These are phyloP conservation scores for Liasis olivaceus DNA, from an alignment of 2,797 vertebrate species.

Conservation along the genomic window DNA sequence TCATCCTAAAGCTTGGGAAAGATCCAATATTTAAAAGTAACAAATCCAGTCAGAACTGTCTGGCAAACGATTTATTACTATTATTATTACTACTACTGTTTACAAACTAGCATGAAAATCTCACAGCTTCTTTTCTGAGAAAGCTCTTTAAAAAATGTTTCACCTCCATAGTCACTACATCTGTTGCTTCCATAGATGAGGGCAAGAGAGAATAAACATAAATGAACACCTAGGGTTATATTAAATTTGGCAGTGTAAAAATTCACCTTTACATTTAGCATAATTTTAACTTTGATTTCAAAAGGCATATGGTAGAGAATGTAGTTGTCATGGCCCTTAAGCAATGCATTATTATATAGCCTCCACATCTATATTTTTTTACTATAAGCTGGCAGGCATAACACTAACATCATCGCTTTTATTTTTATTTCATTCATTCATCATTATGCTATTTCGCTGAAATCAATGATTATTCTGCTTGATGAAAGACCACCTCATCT, in stretches of 20 bases:
- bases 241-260: neutral
- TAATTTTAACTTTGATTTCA: neutral
- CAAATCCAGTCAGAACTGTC: neutral
- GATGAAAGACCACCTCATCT: neutral
- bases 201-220: neutral
- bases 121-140: neutral
- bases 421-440: constrained; percentile 19
- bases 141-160: neutral
- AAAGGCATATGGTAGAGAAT: neutral
- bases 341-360: neutral
- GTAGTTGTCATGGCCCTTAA: neutral
- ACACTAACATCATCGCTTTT: neutral
- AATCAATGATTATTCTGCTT: neutral
- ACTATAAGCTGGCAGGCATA: neutral
- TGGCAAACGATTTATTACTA: neutral
- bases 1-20: neutral
- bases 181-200: neutral
- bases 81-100: too few species aligned
- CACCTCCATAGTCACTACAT: neutral
- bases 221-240: neutral
- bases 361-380: neutral
- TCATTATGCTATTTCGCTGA: neutral
- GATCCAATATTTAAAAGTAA: neutral
- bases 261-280: neutral
- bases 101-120: neutral